Evolutionary conservation across 2,797 vertebrate species (phyloP), one percentile per base, ranked within the genome.

Genomic region (Leucoraja ocellata): DNA sequence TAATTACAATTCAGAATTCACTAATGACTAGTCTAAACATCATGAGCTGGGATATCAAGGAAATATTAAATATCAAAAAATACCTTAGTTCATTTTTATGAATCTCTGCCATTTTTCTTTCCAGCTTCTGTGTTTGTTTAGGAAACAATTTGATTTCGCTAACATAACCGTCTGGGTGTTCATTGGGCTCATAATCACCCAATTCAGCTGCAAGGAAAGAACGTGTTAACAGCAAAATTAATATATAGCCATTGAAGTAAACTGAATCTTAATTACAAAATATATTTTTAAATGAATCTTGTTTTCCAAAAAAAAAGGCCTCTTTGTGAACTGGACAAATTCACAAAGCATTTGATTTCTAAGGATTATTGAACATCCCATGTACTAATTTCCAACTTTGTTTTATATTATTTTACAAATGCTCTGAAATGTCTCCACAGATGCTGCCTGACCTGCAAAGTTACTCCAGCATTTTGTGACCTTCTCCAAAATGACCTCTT

Each of bases 11-110:
- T 88, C 65, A 16, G 28, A 63, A 32, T 58, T 16, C 13, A 28
- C 81, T 28, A 84, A 14, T 68, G 16, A 36, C 13, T 68, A 88
- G 21, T 18, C 84, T n/a, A 68, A 68, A 68, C 7, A 14, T 36
- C n/a, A 88, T 61, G 7, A 68, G 68, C n/a, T 88, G n/a, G 68
- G 84, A 36, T 36, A 18, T 36, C 14, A 7, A 36, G 84, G 84
- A 68, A 21, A 68, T 36, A 28, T 68, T 21, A 18, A 88, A 68
- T 25, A 58, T 76, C 83, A 94, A 21, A 86, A 94, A 93, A 96
- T 97, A 99, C 99, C 98, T 98, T 95, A 98, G 97, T 96, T 99
- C 98, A 54, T 96, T 98, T 96, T 97, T 98, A 96, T 99, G 98
- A 94, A 98, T 98, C 95, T 99, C 98, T 94, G 97, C 97, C 94